Evolutionary conservation across 2,888 invertebrate genomes (phyloP), one percentile per base, ranked within the genome.

Genomic region (Drosophila anomalata): DNA sequence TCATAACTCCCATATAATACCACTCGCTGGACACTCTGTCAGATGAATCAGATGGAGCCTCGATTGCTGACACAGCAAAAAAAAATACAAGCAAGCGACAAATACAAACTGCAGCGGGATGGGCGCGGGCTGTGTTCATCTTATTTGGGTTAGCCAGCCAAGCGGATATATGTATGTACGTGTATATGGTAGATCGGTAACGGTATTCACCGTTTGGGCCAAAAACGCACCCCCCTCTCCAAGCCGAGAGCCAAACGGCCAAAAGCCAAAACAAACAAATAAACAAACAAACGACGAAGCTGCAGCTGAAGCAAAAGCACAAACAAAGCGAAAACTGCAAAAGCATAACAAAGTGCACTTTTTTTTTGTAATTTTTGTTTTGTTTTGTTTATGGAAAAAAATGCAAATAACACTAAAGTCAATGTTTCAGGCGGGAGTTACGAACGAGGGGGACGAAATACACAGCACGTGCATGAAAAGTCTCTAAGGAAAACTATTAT

Each of bases 61-160:
- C 42, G 57, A 54, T 59, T 59, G 82, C 82, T 87, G 83, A 86
- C 87, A 75, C 69, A 67, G 81, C 78, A 63, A 12, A 72, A 82
- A 82, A 76, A 63, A 46, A 33, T 14, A 26, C 11, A 5, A n/a
- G 14, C n/a, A 41, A 8, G 11, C 14, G 20, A 42, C 20, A 20
- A 44, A 44, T 33, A 51, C 29, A 54, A 67, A 54, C 57, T 68
- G 52, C 70, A 81, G 44, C 56, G 53, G 44, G 59, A 12, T 56
- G 61, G 61, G 58, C 41, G 41, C 26, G 71, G 46, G 52, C 14
- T 51, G 42, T 54, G 42, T 36, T 62, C 55, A 53, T 56, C 48
- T 51, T 84, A 87, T 84, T 87, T 88, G 85, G 84, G 88, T 84
- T 84, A 88, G 68, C 71, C 75, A 86, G 73, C 76, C 78, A 79